Evolutionary conservation across 2,113 vertebrate genomes (phyloP).

Genomic region (Manacus vitellinus): DNA sequence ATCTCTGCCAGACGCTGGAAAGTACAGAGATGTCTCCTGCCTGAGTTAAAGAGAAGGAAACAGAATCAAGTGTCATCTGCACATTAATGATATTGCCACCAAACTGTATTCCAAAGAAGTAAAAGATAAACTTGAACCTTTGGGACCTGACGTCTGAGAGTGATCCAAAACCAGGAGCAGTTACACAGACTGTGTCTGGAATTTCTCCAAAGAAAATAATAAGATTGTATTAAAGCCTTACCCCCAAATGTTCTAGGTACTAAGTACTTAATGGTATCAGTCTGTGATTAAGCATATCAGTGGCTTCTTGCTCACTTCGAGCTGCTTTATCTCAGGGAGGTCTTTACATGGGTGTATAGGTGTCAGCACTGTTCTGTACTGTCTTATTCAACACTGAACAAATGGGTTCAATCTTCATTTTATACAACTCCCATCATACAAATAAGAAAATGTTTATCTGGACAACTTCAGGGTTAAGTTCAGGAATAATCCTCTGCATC

Average conservation of each 20-base stretch:
- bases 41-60: slow-evolving; percentile 30
- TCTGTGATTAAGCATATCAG: not conserved
- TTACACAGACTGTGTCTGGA: not conserved
- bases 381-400: not conserved
- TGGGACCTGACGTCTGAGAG: slow-evolving; percentile 13
- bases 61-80: not conserved
- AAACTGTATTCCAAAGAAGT: not conserved
- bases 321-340: not conserved
- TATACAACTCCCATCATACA: not conserved
- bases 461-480: not conserved
- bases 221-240: not conserved
- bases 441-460: not conserved
- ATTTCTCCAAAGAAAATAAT: slow-evolving; percentile 2
- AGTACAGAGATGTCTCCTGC: slow-evolving; percentile 26
- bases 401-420: not conserved
- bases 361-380: not conserved
- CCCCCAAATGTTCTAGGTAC: not conserved
- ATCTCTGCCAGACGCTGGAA: slow-evolving; percentile 35
- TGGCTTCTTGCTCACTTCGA: not conserved
- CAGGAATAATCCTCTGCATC: not conserved
- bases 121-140: slow-evolving; percentile 10
- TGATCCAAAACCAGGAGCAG: not conserved
- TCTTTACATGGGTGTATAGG: not conserved
- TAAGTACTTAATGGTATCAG: not conserved
- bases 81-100: not conserved